Conservation (phyloP, 2,888 invertebrate species). For the Nomada ruficornis region DNA sequence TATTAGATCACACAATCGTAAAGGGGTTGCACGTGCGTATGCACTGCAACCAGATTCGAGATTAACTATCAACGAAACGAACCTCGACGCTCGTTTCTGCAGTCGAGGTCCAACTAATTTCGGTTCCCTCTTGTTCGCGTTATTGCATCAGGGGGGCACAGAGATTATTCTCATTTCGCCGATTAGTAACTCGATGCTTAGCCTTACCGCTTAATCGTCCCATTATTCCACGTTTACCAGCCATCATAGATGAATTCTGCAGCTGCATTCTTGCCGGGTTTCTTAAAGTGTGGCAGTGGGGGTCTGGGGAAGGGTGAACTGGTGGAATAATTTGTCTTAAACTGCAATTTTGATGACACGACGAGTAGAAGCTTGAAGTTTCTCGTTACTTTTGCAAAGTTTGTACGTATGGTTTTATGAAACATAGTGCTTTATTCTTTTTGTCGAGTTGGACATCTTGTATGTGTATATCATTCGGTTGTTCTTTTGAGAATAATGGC, state of each 20-base stretch:
- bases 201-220: slow-evolving; percentile 20
- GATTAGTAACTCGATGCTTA: slow-evolving; percentile 45
- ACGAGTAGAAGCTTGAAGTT: no score
- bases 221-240: background rate
- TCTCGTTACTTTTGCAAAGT: no score
- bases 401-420: no score
- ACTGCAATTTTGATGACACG: no score
- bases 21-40: slow-evolving; percentile 42
- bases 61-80: slow-evolving; percentile 54
- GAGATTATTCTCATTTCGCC: slow-evolving; percentile 49
- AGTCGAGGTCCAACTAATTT: slow-evolving; percentile 69
- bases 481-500: no score
- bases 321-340: no score
- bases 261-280: no score
- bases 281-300: no score
- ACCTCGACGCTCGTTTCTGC: slow-evolving; percentile 23
- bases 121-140: slow-evolving; percentile 49
- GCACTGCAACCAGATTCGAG: slow-evolving; percentile 30
- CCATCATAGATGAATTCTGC: background rate
- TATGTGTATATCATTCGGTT: no score
- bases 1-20: slow-evolving; percentile 34
- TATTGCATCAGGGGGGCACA: slow-evolving; percentile 30
- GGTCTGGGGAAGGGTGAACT: no score
- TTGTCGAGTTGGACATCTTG: no score
- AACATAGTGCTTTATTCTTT: no score